Base-by-base conservation (phyloP, 2,888 invertebrate genomes). In the Athrips mouffetella region DNA sequence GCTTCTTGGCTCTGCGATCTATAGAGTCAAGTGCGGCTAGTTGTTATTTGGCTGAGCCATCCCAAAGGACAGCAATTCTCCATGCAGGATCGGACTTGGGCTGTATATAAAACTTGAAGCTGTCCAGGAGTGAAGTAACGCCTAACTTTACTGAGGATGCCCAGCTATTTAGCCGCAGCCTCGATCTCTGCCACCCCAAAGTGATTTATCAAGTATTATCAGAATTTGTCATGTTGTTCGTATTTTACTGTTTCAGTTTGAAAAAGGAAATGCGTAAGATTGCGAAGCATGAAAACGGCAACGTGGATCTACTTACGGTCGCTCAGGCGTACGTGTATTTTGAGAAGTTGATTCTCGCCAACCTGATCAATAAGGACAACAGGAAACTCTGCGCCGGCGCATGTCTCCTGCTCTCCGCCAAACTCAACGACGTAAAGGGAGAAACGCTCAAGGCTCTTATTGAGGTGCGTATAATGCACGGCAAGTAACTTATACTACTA, bases 301-400 rank as follows among this genome's bases (percentile, higher is more conserved):
- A 91, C 45, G 89, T 93, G 50, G 98, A 99, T 84, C 88, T 98
- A 51, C 89, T 98, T 53, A 97, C 97, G 0, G 95, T 99, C 13
- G 98, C 99, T 13, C 97, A 98, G 76, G 96, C 98, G 0, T 98
- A 97, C 73, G 98, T 98, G n/a, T 99, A 97, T 84, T 99, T 98
- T 80, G 99, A 99, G 79, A 98, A 98, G 76, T 89, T 99, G 47
- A 97, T 99, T 61, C 89, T 98, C 45, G 94, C 95, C 58, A 94
- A 95, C 71, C 89, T 98, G 52, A 96, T 99, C 45, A 98, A 97
- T 70, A 99, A 99, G 81, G 94, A 93, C 72, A 99, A 99, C 74
- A 91, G 99, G 39, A 99, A 98, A 83, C 88, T 98, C 50, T 98
- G 98, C 75, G 98, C 98, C 11, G 98, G 97, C 31, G 97, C 98